A percentile compares a stretch with the other conserved stretches of the same genome.
Conservation (phyloP, 2,797 vertebrate species). For the Halcyon chelicuti region DNA sequence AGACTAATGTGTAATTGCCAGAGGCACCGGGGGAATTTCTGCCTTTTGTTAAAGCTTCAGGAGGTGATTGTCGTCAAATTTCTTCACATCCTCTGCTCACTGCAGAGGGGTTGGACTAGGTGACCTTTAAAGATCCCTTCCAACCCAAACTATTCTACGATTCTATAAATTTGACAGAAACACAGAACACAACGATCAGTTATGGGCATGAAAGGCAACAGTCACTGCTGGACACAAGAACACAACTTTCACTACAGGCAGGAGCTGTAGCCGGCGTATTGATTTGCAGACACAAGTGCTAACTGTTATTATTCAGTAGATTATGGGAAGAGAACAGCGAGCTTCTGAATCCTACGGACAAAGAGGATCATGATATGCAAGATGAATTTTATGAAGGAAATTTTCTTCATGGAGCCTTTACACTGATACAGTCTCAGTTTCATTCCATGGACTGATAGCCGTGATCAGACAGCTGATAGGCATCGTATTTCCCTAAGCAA, state of each 20-base stretch:
- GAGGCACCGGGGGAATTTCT: conserved; percentile 30
- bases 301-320: not conserved
- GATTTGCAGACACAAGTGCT: not conserved
- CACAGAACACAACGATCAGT: not conserved
- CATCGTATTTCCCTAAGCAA: not conserved
- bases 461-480: not conserved
- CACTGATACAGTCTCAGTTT: not conserved
- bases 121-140: not conserved
- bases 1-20: conserved; percentile 48
- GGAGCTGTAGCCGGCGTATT: not conserved
- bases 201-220: not conserved
- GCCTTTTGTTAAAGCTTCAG: conserved; percentile 49
- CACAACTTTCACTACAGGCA: not conserved
- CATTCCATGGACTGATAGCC: not conserved
- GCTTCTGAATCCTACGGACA: not conserved
- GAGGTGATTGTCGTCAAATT: not conserved
- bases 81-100: not conserved
- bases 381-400: conserved; percentile 24
- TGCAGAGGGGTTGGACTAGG: not conserved
- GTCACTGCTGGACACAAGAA: not conserved
- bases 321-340: not conserved
- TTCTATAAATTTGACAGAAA: not conserved
- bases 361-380: conserved; percentile 7
- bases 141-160: not conserved
- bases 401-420: not conserved